Conservation (phyloP, 2,888 invertebrate species). For the Eudemis profundana region DNA sequence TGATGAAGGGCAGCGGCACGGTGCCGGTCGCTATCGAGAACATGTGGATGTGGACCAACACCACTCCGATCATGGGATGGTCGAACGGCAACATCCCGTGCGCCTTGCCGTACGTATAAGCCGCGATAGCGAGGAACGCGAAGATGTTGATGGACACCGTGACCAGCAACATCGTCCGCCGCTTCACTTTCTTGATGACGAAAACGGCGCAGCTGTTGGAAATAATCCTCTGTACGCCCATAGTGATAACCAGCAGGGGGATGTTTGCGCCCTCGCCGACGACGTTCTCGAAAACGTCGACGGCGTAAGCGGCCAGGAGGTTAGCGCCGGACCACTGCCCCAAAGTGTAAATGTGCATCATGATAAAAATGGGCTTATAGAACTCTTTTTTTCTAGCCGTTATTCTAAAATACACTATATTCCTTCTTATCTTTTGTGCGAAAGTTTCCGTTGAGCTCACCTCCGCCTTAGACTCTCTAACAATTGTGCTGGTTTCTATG, state of each 20-base stretch:
- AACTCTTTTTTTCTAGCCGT: conserved; percentile 63
- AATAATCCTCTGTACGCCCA: conserved; percentile 61
- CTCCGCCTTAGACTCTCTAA: conserved; percentile 57
- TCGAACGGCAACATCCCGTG: conserved; percentile 58
- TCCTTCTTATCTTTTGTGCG: conserved; percentile 46
- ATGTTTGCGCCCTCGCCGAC: conserved; percentile 58
- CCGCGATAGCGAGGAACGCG: conserved; percentile 58
- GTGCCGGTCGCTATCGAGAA: conserved; percentile 84
- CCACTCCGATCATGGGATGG: conserved; percentile 61
- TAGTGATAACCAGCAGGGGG: conserved; percentile 57
- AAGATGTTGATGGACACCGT: conserved; percentile 57
- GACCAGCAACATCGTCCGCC: conserved; percentile 60
- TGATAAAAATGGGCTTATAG: conserved; percentile 66
- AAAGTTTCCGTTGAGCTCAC: conserved; percentile 48
- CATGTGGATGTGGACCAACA: conserved; percentile 68
- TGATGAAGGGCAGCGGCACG: conserved; percentile 87
- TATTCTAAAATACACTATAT: conserved; percentile 49
- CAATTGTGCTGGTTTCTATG: conserved; percentile 63
- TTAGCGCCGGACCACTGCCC: conserved; percentile 66
- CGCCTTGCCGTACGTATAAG: conserved; percentile 59
- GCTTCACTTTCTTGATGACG: conserved; percentile 60
- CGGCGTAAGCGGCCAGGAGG: conserved; percentile 61
- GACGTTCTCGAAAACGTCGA: conserved; percentile 59
- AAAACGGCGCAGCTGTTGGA: conserved; percentile 59
- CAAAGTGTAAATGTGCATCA: conserved; percentile 64